These are phyloP conservation scores for Cephus runcator DNA, from an alignment of 2,888 invertebrate genomes.

Conservation along the genomic window DNA sequence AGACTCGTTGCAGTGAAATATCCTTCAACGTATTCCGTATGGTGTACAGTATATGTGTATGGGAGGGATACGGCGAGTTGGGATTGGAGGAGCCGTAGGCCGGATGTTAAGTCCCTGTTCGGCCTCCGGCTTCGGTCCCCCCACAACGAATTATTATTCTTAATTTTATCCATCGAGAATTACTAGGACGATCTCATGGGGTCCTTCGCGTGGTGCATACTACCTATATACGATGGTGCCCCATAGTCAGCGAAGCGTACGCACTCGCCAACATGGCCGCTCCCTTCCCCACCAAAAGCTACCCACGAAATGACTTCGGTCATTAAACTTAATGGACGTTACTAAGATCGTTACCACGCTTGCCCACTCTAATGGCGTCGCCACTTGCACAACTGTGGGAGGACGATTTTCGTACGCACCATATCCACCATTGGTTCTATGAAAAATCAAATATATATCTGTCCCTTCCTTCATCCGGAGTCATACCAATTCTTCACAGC, in stretches of 20 bases:
- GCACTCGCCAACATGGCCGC: background rate
- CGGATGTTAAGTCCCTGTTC: slow-evolving; percentile 8
- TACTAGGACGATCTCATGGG: slow-evolving; percentile 11
- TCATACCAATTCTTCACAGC: background rate
- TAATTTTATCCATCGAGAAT: slow-evolving; percentile 14
- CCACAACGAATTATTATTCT: slow-evolving; percentile 15
- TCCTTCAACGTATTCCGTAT: background rate
- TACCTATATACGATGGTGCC: background rate
- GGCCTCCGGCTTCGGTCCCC: background rate
- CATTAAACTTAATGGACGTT: slow-evolving; percentile 33
- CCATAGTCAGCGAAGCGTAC: background rate
- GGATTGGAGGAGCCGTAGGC: slow-evolving; percentile 24
- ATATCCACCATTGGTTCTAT: background rate
- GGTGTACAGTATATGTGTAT: background rate
- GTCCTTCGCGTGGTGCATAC: background rate
- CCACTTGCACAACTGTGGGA: background rate
- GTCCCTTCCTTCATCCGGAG: background rate
- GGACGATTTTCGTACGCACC: background rate
- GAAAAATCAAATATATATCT: background rate
- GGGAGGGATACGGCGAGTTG: slow-evolving; percentile 1
- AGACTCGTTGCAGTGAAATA: background rate
- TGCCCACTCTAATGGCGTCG: background rate
- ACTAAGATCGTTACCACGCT: background rate
- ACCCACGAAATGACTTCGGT: slow-evolving; percentile 13
- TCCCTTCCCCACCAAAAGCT: background rate